Evolutionary conservation across 2,113 vertebrate genomes (phyloP).

Genomic region (Phyllostomus hastatus): DNA sequence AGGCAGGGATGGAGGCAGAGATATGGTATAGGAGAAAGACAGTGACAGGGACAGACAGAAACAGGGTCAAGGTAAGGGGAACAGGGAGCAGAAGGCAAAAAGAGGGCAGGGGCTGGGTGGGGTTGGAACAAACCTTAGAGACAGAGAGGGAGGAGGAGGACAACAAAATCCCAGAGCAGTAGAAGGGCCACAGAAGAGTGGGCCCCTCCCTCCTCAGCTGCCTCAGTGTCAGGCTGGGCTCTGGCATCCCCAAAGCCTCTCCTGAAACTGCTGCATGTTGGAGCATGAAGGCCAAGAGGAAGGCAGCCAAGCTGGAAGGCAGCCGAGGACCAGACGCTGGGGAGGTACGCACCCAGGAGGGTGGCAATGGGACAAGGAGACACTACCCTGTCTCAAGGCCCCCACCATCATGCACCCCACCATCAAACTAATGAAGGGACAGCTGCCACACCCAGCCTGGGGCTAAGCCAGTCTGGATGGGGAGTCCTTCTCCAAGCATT

Average conservation of each 20-base stretch:
- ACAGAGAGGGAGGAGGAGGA: not conserved
- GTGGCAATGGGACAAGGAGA: not conserved
- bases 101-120: not conserved
- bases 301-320: conserved; percentile 45
- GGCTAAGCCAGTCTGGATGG: not conserved
- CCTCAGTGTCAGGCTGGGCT: conserved; percentile 18
- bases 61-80: not conserved
- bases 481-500: not conserved
- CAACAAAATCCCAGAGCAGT: not conserved
- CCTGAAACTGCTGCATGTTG: conserved; percentile 54
- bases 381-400: not conserved
- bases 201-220: not conserved
- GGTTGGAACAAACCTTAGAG: not conserved
- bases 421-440: not conserved
- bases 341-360: not conserved
- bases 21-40: not conserved
- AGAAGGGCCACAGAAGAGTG: not conserved
- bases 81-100: not conserved
- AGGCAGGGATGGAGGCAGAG: not conserved
- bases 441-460: not conserved
- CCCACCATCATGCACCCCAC: not conserved
- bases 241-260: conserved; percentile 36
- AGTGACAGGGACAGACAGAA: not conserved
- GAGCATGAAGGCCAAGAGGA: conserved; percentile 28
- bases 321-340: conserved; percentile 1